Evolutionary conservation across 2,113 vertebrate genomes (phyloP).

Genomic region (Salvelinus fontinalis): DNA sequence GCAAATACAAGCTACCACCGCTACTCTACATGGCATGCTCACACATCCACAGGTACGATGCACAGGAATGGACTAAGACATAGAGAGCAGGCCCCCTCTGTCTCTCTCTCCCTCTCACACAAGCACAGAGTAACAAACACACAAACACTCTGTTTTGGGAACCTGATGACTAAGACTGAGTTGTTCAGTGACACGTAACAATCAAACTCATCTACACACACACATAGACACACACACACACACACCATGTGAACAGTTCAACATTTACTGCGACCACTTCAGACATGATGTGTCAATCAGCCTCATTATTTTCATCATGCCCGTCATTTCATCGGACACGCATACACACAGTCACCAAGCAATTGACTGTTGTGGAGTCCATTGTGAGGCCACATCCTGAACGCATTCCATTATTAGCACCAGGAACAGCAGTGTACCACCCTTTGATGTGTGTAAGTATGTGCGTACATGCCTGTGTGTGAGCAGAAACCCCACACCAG

Average conservation of each 20-base stretch:
- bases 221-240: not conserved
- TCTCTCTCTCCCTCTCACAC: too few relatives aligned
- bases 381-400: not conserved
- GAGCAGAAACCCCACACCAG: not conserved
- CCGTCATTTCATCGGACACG: not conserved
- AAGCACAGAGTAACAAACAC: too few relatives aligned
- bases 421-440: not conserved
- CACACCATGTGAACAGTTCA: not conserved
- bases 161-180: conserved; percentile 22
- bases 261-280: conserved; percentile 52
- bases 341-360: not conserved
- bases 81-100: too few relatives aligned
- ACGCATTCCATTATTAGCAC: not conserved
- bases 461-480: not conserved
- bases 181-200: conserved; percentile 10
- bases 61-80: too few relatives aligned
- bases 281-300: conserved; percentile 39
- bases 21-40: not conserved
- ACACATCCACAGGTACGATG: not conserved
- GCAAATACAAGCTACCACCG: not conserved
- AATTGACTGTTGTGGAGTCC: not conserved
- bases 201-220: not conserved
- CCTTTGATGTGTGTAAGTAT: not conserved
- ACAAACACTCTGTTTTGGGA: too few relatives aligned
- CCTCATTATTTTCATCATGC: not conserved